phyloP scores from a whole-genome alignment of 2,797 vertebrate genomes.

The Natrix natrix region DNA sequence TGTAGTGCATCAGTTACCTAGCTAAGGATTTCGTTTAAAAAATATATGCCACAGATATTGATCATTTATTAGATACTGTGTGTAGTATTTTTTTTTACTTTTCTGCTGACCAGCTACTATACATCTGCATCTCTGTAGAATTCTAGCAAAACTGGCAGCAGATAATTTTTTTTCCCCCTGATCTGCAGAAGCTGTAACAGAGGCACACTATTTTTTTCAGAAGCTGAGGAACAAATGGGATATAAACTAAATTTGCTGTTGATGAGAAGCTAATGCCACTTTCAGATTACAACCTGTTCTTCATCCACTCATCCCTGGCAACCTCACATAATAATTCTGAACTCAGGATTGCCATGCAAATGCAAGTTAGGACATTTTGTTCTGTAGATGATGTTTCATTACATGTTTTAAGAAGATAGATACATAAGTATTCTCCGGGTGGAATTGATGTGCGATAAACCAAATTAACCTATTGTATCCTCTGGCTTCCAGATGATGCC shows the following conservation, averaged over 20 bases:
- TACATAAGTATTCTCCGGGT: not conserved
- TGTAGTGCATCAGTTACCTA: not conserved
- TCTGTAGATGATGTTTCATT: not conserved
- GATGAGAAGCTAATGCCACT: conserved; percentile 39
- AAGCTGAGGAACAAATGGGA: conserved; percentile 42
- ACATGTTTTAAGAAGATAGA: not conserved
- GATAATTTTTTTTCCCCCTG: conserved; percentile 29
- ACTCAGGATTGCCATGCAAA: not conserved
- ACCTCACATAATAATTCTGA: not conserved
- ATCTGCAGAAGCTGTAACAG: conserved; percentile 38
- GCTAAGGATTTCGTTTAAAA: not conserved
- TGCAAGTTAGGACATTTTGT: not conserved
- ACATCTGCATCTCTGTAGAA: conserved; percentile 37
- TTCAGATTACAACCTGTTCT: conserved; percentile 48
- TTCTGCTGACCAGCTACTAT: conserved; percentile 46
- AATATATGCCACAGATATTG: not conserved
- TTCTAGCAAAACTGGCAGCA: conserved; percentile 40
- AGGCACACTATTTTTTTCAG: conserved; percentile 24
- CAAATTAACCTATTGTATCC: not conserved
- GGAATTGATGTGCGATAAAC: not conserved
- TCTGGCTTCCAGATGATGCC: not conserved
- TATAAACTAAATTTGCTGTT: conserved; percentile 44
- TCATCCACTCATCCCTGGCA: not conserved
- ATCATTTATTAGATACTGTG: not conserved
- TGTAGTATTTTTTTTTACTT: conserved; percentile 42